These are phyloP conservation scores for Drosophila santomea DNA, from an alignment of 1,140 invertebrate genomes.

Conservation along the genomic window DNA sequence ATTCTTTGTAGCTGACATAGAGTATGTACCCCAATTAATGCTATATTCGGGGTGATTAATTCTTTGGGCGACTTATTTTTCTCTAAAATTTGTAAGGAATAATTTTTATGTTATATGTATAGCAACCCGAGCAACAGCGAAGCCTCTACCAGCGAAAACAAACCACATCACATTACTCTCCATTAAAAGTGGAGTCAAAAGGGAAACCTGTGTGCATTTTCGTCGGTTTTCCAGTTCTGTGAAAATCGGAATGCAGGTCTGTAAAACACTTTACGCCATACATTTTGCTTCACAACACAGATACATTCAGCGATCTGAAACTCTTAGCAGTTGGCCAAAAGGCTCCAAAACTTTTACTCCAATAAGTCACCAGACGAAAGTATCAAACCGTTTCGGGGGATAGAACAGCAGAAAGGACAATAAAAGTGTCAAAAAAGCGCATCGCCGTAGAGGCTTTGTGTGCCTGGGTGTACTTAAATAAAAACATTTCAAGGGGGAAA, in stretches of 20 bases:
- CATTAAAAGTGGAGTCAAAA: conserved; percentile 7
- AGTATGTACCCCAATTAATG: too few relatives aligned
- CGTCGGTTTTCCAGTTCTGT: not conserved
- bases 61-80: too few relatives aligned
- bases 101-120: too few relatives aligned
- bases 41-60: too few relatives aligned
- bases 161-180: conserved; percentile 4
- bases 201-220: not conserved
- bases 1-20: too few relatives aligned
- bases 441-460: conserved; percentile 3
- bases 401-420: conserved; percentile 43
- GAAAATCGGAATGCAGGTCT: conserved; percentile 27
- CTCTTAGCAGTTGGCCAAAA: conserved; percentile 7
- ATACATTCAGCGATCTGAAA: conserved; percentile 32
- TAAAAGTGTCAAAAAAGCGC: conserved; percentile 53
- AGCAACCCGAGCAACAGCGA: too few relatives aligned
- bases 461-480: conserved; percentile 28
- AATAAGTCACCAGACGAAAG: conserved; percentile 57
- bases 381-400: not conserved
- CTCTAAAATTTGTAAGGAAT: too few relatives aligned
- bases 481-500: conserved; percentile 8
- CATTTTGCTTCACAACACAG: conserved; percentile 30
- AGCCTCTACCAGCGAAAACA: not conserved
- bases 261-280: conserved; percentile 61
- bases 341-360: conserved; percentile 49